A percentile compares a stretch with the other conserved stretches of the same genome.
These are phyloP conservation scores for Sebastes elongatus DNA, from an alignment of 2,797 vertebrate genomes.

Conservation along the genomic window DNA sequence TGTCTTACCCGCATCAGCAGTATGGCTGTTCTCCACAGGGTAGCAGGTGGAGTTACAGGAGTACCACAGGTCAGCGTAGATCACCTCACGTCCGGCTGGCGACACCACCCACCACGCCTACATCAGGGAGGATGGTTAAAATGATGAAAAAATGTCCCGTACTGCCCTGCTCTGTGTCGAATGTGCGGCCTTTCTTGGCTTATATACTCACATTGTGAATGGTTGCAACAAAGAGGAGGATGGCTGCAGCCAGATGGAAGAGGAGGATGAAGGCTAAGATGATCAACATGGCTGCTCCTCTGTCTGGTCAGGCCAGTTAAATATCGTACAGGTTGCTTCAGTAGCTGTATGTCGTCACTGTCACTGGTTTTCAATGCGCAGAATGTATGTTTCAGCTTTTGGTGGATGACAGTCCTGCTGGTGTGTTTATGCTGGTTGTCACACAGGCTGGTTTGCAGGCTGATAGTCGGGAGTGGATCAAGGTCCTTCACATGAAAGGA, in stretches of 20 bases:
- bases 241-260: slow-evolving; percentile 90
- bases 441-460: slow-evolving; percentile 3
- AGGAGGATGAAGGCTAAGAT: slow-evolving; percentile 92
- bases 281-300: slow-evolving; percentile 88
- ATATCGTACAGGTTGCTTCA: neutral
- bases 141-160: neutral
- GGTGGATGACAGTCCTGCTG: neutral
- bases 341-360: neutral
- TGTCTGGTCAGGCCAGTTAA: slow-evolving; percentile 4
- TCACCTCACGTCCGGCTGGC: neutral
- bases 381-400: neutral
- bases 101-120: slow-evolving; percentile 93
- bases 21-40: slow-evolving; percentile 67
- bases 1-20: slow-evolving; percentile 60
- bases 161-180: too few species aligned
- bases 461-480: slow-evolving; percentile 1
- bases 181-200: neutral
- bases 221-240: slow-evolving; percentile 91
- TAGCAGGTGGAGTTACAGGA: slow-evolving; percentile 77
- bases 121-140: neutral
- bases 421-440: slow-evolving; percentile 10
- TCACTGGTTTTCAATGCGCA: neutral
- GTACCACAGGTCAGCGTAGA: slow-evolving; percentile 90
- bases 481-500: slow-evolving; percentile 13
- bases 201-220: slow-evolving; percentile 91